Evolutionary conservation across 2,113 vertebrate species (phyloP), one percentile per base, ranked within the genome.

Genomic region (Peromyscus californicus): DNA sequence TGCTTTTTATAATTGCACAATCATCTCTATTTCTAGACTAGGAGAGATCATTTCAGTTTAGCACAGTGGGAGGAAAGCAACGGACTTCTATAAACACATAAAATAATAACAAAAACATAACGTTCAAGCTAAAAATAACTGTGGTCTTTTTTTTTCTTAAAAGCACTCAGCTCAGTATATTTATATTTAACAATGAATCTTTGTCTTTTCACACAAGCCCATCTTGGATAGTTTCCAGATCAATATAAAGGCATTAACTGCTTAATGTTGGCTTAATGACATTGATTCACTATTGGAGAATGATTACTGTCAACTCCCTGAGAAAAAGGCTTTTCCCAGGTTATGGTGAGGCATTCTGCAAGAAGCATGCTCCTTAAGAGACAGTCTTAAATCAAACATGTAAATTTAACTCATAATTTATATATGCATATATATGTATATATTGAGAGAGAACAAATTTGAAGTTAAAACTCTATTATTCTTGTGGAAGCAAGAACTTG

Each of bases 41-140:
- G 21, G 31, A 89, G 70, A 86, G 2, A 59, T 90, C 7, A 39
- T 90, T 96, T 82, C 83, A 85, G 84, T 92, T 51, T 45, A 67
- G 17, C 21, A 65, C 48, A 26, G 39, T 85, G 9, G 65, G 61
- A n/a, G 22, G 54, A 96, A 86, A 74, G 42, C 42, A 93, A 10
- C 54, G 5, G 87, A 94, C n/a, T 93, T 90, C 57, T 59, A 12
- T 93, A 51, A 33, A 83, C n/a, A 75, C 24, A 61, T 79, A 89
- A 92, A 94, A 90, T 80, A 83, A 75, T 94, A 89, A 67, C 61
- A 92, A 89, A 91, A 94, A 12, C 48, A 90, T 65, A 90, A 29
- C 82, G 39, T 8, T 9, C 75, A 96, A 96, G 87, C 33, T 87
- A 83, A 98, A 91, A 95, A 63, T 97, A 93, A 84, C 8, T 94